Evolutionary conservation across 1,140 invertebrate genomes (phyloP).

Genomic region (Agrypnia vestita): DNA sequence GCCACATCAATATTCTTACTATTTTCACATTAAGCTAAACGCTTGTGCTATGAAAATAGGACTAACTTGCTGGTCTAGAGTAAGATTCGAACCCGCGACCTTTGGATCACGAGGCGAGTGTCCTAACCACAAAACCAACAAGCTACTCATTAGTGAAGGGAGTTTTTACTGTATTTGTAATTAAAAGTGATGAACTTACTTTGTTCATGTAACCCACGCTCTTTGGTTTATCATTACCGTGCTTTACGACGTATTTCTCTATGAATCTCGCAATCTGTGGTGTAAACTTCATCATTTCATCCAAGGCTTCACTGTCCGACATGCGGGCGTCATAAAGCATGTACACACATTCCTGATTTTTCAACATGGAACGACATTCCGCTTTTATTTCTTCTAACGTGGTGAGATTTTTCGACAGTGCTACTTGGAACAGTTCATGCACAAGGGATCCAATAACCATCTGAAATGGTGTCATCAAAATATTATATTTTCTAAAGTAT

Average conservation of each 20-base stretch:
- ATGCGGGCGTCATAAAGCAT: conserved; percentile 77
- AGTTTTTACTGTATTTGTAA: no score
- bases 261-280: conserved; percentile 81
- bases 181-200: background rate
- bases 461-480: no score
- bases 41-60: no score
- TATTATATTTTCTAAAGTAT: no score
- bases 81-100: no score
- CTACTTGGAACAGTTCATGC: conserved; percentile 82
- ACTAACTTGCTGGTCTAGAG: no score
- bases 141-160: no score
- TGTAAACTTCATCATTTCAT: conserved; percentile 77
- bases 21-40: no score
- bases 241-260: conserved; percentile 74
- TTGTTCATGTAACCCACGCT: conserved; percentile 22
- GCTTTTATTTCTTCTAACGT: conserved; percentile 66
- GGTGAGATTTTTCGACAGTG: conserved; percentile 69
- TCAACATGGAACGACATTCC: conserved; percentile 69
- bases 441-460: conserved; percentile 83
- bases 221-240: background rate
- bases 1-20: no score
- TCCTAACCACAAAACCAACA: no score
- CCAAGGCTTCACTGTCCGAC: conserved; percentile 69
- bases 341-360: conserved; percentile 67
- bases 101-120: no score